Conservation (phyloP, 2,113 vertebrate genomes). For the Pelobates fuscus region DNA sequence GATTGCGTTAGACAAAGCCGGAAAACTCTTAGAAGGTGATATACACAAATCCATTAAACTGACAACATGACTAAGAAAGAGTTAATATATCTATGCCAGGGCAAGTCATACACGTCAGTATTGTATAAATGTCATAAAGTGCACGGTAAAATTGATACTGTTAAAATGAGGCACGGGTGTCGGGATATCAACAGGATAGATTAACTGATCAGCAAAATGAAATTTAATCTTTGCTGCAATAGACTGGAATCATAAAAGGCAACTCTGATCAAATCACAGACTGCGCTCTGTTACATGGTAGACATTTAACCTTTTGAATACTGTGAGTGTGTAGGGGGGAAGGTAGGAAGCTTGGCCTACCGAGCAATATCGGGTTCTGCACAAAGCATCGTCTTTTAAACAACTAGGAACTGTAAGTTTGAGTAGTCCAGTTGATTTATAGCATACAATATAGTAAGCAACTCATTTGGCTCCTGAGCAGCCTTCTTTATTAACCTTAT, state of each 20-base stretch:
- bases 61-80: no score
- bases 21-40: no score
- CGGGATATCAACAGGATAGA: conserved; percentile 11
- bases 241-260: conserved; percentile 11
- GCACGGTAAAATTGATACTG: conserved; percentile 9
- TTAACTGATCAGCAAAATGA: conserved; percentile 17
- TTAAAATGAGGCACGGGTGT: conserved; percentile 6
- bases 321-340: not conserved
- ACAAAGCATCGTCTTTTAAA: no score
- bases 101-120: not conserved
- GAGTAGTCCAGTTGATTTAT: no score
- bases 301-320: not conserved
- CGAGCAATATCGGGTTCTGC: no score
- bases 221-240: conserved; percentile 15
- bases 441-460: no score
- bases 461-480: no score
- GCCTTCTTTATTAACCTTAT: no score
- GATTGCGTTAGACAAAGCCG: no score
- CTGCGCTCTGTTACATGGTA: not conserved
- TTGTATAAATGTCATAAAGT: conserved; percentile 18
- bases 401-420: no score
- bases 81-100: not conserved
- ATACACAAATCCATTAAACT: no score
- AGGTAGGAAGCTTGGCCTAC: no score
- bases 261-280: conserved; percentile 9